phyloP scores from a whole-genome alignment of 2,797 vertebrate genomes.

The Onychomys leucogaster region DNA sequence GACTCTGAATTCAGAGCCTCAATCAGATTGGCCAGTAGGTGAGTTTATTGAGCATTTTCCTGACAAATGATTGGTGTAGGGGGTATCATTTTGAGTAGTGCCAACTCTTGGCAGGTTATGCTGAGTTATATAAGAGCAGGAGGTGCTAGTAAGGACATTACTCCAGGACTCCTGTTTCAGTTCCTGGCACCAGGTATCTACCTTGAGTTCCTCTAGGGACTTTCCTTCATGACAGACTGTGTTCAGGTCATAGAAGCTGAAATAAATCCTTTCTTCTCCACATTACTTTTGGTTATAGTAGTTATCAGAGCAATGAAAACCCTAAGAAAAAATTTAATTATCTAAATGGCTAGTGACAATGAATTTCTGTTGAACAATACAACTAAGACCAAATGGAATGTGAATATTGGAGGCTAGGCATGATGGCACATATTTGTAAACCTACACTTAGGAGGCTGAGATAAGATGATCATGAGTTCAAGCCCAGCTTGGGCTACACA shows the following conservation, averaged over 20 bases:
- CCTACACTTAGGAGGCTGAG: not conserved
- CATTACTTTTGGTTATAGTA: no score
- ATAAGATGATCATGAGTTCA: not conserved
- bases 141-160: no score
- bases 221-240: not conserved
- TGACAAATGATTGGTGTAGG: not conserved
- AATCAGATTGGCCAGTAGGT: not conserved
- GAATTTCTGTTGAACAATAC: not conserved
- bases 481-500: not conserved
- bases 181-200: not conserved
- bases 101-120: no score
- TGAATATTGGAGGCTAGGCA: not conserved
- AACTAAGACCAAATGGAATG: not conserved
- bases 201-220: not conserved
- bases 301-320: not conserved
- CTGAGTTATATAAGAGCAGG: not conserved
- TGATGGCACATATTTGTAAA: not conserved
- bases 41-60: not conserved
- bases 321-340: not conserved
- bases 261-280: not conserved
- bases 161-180: no score
- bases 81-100: accelerated
- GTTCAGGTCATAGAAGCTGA: not conserved
- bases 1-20: not conserved
- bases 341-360: not conserved